phyloP scores from a whole-genome alignment of 2,113 vertebrate species.

The Triplophysa siluroides region DNA sequence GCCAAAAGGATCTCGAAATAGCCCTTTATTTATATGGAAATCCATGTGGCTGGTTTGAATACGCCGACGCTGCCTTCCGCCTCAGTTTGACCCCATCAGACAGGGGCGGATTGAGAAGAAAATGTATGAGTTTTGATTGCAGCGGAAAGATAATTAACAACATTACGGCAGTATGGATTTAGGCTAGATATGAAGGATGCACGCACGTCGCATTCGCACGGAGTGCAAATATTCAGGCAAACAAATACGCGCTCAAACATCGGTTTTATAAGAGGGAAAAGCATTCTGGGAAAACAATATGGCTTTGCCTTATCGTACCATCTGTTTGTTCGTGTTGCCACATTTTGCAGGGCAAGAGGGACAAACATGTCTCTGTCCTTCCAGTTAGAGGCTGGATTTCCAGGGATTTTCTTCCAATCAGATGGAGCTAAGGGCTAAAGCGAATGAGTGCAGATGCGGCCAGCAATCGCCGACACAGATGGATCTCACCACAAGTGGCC shows the following conservation, averaged over 20 bases:
- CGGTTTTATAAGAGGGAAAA: slow-evolving; percentile 9
- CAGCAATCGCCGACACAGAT: slow-evolving; percentile 44
- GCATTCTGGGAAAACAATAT: slow-evolving; percentile 50
- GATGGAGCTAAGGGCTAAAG: slow-evolving; percentile 54
- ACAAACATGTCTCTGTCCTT: slow-evolving; percentile 52
- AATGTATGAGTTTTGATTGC: neutral
- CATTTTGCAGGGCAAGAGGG: slow-evolving; percentile 52
- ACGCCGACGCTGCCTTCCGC: neutral
- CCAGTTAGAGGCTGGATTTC: slow-evolving; percentile 57
- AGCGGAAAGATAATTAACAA: neutral
- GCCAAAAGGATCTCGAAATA: slow-evolving; percentile 58
- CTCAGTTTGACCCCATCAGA: neutral
- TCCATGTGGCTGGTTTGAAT: slow-evolving; percentile 48
- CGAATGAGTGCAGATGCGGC: slow-evolving; percentile 56
- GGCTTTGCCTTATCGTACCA: slow-evolving; percentile 54
- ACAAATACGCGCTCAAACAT: neutral
- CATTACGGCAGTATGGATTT: neutral
- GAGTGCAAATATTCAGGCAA: neutral
- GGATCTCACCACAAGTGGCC: slow-evolving; percentile 19
- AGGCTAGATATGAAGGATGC: neutral
- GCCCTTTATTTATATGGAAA: slow-evolving; percentile 67
- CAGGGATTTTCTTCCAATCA: slow-evolving; percentile 59
- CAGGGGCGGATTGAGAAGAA: neutral
- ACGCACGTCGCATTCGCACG: neutral
- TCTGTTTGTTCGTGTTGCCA: slow-evolving; percentile 67